Evolutionary conservation across 2,888 invertebrate species (phyloP), one percentile per base, ranked within the genome.

Genomic region (Drymonia ruficornis): DNA sequence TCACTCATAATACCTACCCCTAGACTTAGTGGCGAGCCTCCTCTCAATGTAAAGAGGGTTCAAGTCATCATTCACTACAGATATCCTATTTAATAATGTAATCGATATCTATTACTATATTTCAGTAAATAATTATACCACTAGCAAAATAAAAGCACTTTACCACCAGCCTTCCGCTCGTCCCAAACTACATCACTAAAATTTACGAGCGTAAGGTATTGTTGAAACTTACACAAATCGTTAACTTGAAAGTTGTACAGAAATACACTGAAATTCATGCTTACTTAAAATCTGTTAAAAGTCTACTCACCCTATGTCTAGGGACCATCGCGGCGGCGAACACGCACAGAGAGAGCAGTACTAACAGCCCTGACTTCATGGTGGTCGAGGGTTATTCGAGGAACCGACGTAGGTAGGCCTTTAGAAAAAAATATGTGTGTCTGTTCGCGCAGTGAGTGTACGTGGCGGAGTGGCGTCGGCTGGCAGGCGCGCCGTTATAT

Each of bases 291-390:
- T n/a, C 13, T 36, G 3, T n/a, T 23, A 13, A n/a, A 44, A 44
- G 11, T 44, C 6, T 18, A 86, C 89, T 89, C 63, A 90, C 90
- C 83, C 76, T 83, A 8, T 76, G 65, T 53, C 69, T 75, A 6
- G 83, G 82, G 34, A 83, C 83, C 79, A 85, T 80, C 53, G 89
- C 86, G n/a, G 67, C 67, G 13, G 81, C 61, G 56, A 84, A 49
- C 45, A 79, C 70, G 65, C 78, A 81, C 48, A 80, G 50, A 34
- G 72, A 76, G 34, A 89, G 45, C 1, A 89, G 55, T 50, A 84
- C 47, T 12, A 87, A 45, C 40, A 84, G 55, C 59, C 63, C 64
- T 50, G 52, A 72, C 56, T 76, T 83, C 87, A 86, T 86, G 55
- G 52, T 83, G 47, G 49, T 53, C 47, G 50, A 44, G 44, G 36